These are phyloP conservation scores for Tetraneura akinire DNA, from an alignment of 1,140 invertebrate genomes.

Conservation along the genomic window DNA sequence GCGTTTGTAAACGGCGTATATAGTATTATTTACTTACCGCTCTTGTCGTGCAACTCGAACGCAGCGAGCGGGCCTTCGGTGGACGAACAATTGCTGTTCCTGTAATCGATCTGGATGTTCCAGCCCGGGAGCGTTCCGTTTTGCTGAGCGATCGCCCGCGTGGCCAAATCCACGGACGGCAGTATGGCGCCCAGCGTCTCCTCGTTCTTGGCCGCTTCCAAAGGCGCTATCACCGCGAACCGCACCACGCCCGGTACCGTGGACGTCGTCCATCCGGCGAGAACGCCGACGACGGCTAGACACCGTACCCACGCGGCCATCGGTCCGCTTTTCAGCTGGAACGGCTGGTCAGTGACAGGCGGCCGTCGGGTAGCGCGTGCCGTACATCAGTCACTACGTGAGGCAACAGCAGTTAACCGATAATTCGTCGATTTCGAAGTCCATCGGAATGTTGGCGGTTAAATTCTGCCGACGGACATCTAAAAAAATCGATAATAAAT, in stretches of 20 bases:
- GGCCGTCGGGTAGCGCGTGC: background rate
- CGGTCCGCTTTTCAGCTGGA: background rate
- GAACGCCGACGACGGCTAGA: background rate
- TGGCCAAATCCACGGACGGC: constrained; percentile 73
- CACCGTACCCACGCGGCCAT: background rate
- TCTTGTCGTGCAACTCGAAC: constrained; percentile 73
- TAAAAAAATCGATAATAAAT: too few relatives aligned
- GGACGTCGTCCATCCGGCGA: too few relatives aligned
- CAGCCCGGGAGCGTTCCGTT: constrained; percentile 67
- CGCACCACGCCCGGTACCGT: constrained; percentile 51
- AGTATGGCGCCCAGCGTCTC: constrained; percentile 68
- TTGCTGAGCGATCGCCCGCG: constrained; percentile 65
- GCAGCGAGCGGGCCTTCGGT: constrained; percentile 75
- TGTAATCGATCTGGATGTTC: constrained; percentile 68
- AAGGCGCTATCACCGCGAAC: constrained; percentile 66
- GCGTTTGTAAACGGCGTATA: too few relatives aligned
- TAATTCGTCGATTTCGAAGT: background rate
- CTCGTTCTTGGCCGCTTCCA: constrained; percentile 65
- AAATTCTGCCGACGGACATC: too few relatives aligned
- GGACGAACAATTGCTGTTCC: constrained; percentile 79
- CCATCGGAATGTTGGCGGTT: too few relatives aligned
- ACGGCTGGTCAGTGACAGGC: background rate
- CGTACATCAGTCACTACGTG: too few relatives aligned
- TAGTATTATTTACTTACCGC: constrained; percentile 64
- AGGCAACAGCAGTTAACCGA: too few relatives aligned